A percentile compares a stretch with the other conserved stretches of the same genome.
These are phyloP conservation scores for Nasalis larvatus DNA, from an alignment of 2,113 vertebrate genomes.

Conservation along the genomic window DNA sequence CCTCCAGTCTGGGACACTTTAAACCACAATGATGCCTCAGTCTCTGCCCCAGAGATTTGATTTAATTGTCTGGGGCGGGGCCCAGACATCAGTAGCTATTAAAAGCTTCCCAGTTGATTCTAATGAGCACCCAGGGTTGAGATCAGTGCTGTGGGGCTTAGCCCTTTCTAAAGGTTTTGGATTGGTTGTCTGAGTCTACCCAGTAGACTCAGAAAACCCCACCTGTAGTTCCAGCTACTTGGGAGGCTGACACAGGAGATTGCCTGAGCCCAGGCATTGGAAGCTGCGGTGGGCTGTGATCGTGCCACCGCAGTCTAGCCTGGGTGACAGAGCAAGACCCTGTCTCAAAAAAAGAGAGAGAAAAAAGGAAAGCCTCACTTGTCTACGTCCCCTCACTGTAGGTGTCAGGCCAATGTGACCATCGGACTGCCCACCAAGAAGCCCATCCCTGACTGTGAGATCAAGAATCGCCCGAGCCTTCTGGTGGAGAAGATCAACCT, in stretches of 20 bases:
- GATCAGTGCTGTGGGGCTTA: not conserved
- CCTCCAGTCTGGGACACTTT: not conserved
- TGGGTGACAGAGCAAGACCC: not conserved
- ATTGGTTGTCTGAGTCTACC: not conserved
- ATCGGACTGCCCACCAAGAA: constrained; percentile 97
- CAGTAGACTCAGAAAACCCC: not conserved
- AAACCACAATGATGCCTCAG: not conserved
- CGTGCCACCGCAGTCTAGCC: not conserved
- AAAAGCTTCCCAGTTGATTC: not conserved
- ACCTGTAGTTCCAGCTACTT: not conserved
- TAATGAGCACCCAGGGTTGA: not conserved
- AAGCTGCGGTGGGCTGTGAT: not conserved
- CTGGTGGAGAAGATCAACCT: constrained; percentile 99
- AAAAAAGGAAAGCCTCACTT: not conserved
- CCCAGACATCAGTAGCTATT: not conserved
- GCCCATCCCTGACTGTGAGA: constrained; percentile 94
- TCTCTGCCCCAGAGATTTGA: not conserved
- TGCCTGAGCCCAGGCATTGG: too few relatives aligned
- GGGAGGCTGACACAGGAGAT: not conserved
- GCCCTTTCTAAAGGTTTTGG: not conserved
- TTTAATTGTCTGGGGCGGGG: not conserved
- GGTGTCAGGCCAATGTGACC: constrained; percentile 98
- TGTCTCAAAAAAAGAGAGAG: not conserved
- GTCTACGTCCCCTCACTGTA: constrained; percentile 49
- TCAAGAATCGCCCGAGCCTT: constrained; percentile 97